These are phyloP conservation scores for Oxyteleia sp. DNA, from an alignment of 2,888 invertebrate genomes.

Conservation along the genomic window DNA sequence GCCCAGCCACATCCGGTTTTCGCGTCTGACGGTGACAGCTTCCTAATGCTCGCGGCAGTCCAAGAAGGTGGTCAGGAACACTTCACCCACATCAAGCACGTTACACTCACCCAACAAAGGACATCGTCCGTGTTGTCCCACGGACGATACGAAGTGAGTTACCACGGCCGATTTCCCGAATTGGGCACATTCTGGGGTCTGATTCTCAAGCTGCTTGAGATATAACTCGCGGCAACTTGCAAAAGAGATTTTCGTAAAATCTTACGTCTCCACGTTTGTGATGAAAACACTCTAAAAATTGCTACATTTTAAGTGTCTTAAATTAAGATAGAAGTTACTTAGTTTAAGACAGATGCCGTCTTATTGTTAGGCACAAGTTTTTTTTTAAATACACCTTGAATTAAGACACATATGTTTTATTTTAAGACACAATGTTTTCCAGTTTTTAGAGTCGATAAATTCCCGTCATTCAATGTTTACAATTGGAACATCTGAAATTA, in stretches of 20 bases:
- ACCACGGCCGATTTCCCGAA: constrained; percentile 5
- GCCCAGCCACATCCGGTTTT: constrained; percentile 95
- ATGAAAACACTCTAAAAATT: no score
- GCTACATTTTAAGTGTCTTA: no score
- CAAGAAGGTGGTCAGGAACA: constrained; percentile 95
- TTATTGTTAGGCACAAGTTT: no score
- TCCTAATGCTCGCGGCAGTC: constrained; percentile 93
- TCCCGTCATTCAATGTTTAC: no score
- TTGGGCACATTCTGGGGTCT: constrained; percentile 16
- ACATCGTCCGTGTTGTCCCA: constrained; percentile 95
- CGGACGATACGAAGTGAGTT: constrained; percentile 93
- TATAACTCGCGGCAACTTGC: not conserved
- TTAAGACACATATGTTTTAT: no score
- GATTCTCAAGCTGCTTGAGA: constrained; percentile 8
- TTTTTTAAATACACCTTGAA: no score
- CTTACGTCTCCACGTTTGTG: no score
- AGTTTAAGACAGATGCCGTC: no score
- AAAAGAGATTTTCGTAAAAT: not conserved
- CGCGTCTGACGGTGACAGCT: constrained; percentile 94
- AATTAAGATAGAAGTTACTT: no score
- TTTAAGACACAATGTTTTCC: no score
- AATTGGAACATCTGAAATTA: no score
- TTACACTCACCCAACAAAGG: constrained; percentile 93
- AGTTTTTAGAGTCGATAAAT: no score
- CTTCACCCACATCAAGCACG: constrained; percentile 96